Evolutionary conservation across 1,140 invertebrate species (phyloP).

Genomic region (Lysiphlebus fabarum): DNA sequence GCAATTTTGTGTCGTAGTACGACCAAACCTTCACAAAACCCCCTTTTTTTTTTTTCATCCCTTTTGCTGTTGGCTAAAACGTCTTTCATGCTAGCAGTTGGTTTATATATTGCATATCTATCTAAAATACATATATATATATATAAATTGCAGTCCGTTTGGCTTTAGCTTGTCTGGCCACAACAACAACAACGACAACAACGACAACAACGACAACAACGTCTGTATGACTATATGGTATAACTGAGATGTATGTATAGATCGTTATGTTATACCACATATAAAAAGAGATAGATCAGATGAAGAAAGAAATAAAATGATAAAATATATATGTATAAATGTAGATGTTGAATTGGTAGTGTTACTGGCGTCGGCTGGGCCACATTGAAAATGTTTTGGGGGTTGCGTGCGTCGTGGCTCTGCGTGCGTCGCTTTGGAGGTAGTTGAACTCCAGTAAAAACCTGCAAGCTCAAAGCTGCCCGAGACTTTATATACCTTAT

Average conservation of each 20-base stretch:
- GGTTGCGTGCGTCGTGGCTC: conserved; percentile 32
- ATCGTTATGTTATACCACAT: not conserved
- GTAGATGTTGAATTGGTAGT: not conserved
- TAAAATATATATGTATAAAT: not conserved
- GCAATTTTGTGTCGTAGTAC: conserved; percentile 17
- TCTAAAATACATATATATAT: not conserved
- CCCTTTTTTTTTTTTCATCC: not conserved
- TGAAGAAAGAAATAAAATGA: too few relatives aligned
- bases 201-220: too few relatives aligned
- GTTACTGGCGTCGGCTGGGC: conserved; percentile 23
- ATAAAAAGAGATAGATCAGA: not conserved
- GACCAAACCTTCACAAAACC: not conserved
- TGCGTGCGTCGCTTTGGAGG: conserved; percentile 26
- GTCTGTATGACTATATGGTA: too few relatives aligned
- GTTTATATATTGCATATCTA: not conserved
- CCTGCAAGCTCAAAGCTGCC: conserved; percentile 25
- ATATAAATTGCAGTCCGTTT: conserved; percentile 27
- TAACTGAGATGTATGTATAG: too few relatives aligned
- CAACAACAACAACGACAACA: conserved; percentile 12
- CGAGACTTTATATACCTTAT: not conserved
- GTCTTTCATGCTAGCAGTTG: conserved; percentile 24
- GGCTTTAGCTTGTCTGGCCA: conserved; percentile 17
- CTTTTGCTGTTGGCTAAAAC: conserved; percentile 14
- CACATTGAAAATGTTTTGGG: conserved; percentile 36
- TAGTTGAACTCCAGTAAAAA: conserved; percentile 32